A percentile compares a stretch with the other conserved stretches of the same genome.
phyloP scores from a whole-genome alignment of 2,113 vertebrate genomes.

The Cryptotis parvus region DNA sequence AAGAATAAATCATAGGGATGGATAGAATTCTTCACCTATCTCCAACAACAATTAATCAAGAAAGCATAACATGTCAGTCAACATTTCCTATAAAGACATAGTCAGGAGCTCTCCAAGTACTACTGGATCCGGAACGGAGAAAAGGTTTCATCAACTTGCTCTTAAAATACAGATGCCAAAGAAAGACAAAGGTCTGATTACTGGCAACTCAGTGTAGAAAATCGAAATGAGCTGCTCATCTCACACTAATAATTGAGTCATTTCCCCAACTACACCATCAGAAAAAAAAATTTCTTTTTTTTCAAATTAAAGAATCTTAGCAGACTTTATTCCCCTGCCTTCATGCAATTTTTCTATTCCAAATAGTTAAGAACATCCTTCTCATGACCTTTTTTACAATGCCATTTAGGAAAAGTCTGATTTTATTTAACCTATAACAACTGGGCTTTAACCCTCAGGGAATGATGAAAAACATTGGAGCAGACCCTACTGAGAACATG shows the following conservation, averaged over 20 bases:
- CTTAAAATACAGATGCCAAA: neutral
- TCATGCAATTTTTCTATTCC: neutral
- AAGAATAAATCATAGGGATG: neutral
- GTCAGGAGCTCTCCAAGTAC: neutral
- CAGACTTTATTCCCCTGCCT: neutral
- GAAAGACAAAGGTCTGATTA: neutral
- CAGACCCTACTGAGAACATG: neutral
- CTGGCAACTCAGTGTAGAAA: neutral
- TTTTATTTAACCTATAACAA: no score
- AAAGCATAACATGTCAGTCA: neutral
- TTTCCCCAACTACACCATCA: neutral
- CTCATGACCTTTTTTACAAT: neutral
- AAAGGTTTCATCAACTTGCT: constrained; percentile 6
- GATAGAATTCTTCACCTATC: neutral
- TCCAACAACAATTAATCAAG: neutral
- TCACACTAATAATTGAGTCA: neutral
- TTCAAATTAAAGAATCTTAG: neutral
- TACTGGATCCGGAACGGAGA: neutral
- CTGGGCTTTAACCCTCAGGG: neutral
- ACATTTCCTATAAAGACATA: neutral
- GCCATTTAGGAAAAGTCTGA: neutral
- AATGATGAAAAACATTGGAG: constrained; percentile 21
- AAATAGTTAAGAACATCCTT: neutral
- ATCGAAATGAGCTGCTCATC: neutral
- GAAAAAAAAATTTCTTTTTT: constrained; percentile 4